Conservation (phyloP, 2,888 invertebrate species). For the Hydrotaea diabolus region DNA sequence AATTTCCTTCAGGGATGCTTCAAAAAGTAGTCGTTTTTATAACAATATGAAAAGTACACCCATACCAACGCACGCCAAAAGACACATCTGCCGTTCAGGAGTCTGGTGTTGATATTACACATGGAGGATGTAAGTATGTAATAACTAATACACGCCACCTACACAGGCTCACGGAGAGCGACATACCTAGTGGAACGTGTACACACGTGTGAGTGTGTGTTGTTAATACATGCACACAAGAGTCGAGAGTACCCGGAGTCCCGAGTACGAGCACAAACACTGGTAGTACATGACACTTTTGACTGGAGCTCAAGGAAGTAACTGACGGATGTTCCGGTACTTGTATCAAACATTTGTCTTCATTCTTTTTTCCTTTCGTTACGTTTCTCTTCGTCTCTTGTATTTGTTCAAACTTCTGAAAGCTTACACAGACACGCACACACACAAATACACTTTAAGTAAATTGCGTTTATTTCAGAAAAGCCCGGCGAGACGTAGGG, state of each 20-base stretch:
- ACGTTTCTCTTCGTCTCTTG: neutral
- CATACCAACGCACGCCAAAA: neutral
- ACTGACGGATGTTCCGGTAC: conserved; percentile 80
- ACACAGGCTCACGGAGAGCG: neutral
- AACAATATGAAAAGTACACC: neutral
- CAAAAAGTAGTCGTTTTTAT: neutral
- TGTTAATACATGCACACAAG: neutral
- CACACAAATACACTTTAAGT: conserved; percentile 8
- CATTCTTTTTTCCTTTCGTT: conserved; percentile 63
- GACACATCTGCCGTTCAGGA: too few relatives aligned
- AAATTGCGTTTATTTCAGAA: conserved; percentile 46
- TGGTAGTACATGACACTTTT: conserved; percentile 60
- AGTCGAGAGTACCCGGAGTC: neutral
- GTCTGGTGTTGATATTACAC: too few relatives aligned
- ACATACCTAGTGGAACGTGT: neutral
- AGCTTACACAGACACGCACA: neutral
- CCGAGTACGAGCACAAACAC: conserved; percentile 3
- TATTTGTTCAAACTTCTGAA: conserved; percentile 32
- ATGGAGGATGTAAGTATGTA: too few relatives aligned
- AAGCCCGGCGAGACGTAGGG: conserved; percentile 10
- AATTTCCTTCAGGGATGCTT: neutral
- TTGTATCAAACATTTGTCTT: conserved; percentile 79
- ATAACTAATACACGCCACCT: too few relatives aligned
- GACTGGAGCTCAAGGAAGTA: conserved; percentile 71
- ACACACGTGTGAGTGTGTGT: neutral